Conservation (phyloP, 1,140 invertebrate genomes). For the Archegozetes longisetosus region DNA sequence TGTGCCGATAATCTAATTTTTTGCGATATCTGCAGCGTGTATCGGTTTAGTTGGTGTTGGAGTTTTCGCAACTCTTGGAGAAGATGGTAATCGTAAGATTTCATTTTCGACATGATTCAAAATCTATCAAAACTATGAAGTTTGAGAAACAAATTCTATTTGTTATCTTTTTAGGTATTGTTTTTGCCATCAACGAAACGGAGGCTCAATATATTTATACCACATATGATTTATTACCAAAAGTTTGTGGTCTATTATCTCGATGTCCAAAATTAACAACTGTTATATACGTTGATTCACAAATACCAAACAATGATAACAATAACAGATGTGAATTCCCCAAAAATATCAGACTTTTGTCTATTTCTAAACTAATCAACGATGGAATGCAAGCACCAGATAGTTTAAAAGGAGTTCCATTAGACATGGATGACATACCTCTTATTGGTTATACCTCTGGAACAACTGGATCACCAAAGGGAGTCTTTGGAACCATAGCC, state of each 20-base stretch:
- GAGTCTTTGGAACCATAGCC: slow-evolving; percentile 43
- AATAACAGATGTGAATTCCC: no score
- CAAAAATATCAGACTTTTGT: no score
- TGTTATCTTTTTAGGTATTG: slow-evolving; percentile 83
- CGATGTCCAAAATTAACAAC: background rate
- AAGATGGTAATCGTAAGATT: no score
- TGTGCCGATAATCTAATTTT: slow-evolving; percentile 91
- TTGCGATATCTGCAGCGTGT: no score
- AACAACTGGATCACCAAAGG: background rate
- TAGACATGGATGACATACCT: no score
- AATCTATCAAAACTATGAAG: no score
- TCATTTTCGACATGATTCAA: no score
- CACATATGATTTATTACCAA: slow-evolving; percentile 49
- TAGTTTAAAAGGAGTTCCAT: no score
- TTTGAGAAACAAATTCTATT: no score
- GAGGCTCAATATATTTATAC: slow-evolving; percentile 46
- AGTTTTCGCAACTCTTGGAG: slow-evolving; percentile 87
- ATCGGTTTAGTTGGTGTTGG: slow-evolving; percentile 67
- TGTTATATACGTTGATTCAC: no score
- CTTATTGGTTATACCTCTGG: background rate
- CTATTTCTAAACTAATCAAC: no score
- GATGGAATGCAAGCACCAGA: slow-evolving; percentile 2
- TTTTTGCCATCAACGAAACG: slow-evolving; percentile 89
- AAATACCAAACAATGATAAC: no score
- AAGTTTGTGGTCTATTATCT: slow-evolving; percentile 9